Base-by-base conservation (phyloP, 1,140 invertebrate genomes). In the Thaumetopoea pityocampa region DNA sequence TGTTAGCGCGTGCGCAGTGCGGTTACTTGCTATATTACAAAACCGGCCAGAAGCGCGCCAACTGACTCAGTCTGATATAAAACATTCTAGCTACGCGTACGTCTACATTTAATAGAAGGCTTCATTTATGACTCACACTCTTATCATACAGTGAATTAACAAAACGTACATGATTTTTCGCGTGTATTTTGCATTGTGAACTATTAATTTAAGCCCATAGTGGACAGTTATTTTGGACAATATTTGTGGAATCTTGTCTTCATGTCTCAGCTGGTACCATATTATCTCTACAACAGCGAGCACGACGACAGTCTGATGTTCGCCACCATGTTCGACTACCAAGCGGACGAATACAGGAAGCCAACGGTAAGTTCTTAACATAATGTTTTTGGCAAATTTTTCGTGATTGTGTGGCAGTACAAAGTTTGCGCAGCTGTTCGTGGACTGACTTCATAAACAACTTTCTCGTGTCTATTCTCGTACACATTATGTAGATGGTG, bases 241-340 rank as follows among this genome's bases (percentile, higher is more conserved):
- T 69, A 58, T 33, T 71, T 58, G 63, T 70, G 48, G 56, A 67
- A 80, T 62, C 40, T 56, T 49, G 60, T 54, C 67, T 79, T 80
- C 64, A 86, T 86, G 84, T 85, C 81, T 70, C 84, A 81, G 67
- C 45, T 84, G 78, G 85, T 86, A 61, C 85, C 85, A 10, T 85
- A 74, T 51, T 66, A 80, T 56, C 67, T 77, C 36, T 44, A 62
- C 52, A 77, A 45, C 66, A 49, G 78, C 70, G 84, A 85, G 47
- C 77, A 74, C 48, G 82, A 86, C 74, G 85, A 86, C 42, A 71
- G 76, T 69, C 79, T 85, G 8, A 82, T 85, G 78, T 86, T 85
- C 66, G 77, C 82, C 44, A 86, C 81, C 19, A 86, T 86, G 85
- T 86, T 86, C 62, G 85, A 86, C 32, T 86, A 84, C 57, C 81